A percentile compares a stretch with the other conserved stretches of the same genome.
Conservation (phyloP, 1,140 invertebrate genomes). For the Plutomurus gul region DNA sequence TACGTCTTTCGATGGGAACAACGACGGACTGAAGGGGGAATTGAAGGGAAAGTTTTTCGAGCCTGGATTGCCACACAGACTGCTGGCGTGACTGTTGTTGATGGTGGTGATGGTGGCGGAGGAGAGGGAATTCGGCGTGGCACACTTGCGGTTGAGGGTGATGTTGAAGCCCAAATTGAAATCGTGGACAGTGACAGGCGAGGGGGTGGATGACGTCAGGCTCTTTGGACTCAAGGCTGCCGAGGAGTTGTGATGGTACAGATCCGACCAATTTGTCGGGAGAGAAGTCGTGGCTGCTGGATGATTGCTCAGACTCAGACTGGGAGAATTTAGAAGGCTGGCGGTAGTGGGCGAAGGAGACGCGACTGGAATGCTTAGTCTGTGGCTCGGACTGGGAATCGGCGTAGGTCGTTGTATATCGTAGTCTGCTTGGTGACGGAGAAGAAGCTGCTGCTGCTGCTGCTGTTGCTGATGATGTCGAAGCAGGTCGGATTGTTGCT, state of each 20-base stretch:
- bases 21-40: constrained; percentile 39
- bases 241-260: constrained; percentile 41
- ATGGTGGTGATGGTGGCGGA: not conserved
- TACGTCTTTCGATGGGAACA: constrained; percentile 21
- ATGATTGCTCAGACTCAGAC: constrained; percentile 13
- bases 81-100: not conserved
- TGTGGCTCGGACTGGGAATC: constrained; percentile 34
- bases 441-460: constrained; percentile 12
- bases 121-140: constrained; percentile 40
- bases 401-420: constrained; percentile 37
- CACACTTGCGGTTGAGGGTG: constrained; percentile 32
- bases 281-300: not conserved
- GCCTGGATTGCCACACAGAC: not conserved
- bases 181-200: constrained; percentile 50
- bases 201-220: constrained; percentile 51
- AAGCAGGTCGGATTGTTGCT: constrained; percentile 26
- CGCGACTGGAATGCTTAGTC: constrained; percentile 44
- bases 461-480: constrained; percentile 34
- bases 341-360: constrained; percentile 38
- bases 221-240: constrained; percentile 48
- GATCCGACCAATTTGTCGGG: constrained; percentile 38
- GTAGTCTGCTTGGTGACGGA: constrained; percentile 31
- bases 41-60: constrained; percentile 9
- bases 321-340: not conserved
- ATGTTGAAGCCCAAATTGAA: constrained; percentile 28